These are phyloP conservation scores for Nycticryphes semicollaris DNA, from an alignment of 2,113 vertebrate species.

Conservation along the genomic window DNA sequence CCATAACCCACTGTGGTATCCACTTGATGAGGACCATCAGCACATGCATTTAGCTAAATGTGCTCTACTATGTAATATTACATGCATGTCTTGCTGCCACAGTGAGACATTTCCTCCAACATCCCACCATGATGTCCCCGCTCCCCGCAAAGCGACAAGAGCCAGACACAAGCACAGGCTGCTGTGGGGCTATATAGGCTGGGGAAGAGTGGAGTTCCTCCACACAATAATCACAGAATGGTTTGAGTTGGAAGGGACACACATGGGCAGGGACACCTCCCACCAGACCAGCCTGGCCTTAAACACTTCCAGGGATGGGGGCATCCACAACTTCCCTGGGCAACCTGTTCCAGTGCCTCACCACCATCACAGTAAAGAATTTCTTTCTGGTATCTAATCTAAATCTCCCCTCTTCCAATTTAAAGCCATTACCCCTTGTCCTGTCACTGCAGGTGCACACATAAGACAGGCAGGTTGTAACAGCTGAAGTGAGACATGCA, in stretches of 20 bases:
- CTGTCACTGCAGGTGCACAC: too few relatives aligned
- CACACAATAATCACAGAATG: background rate
- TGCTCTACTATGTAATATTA: background rate
- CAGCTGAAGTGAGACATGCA: background rate
- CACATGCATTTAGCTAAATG: background rate
- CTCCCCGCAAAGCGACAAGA: background rate
- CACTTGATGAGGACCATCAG: background rate
- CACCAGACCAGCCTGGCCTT: too few relatives aligned
- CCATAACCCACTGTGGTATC: fast-evolving
- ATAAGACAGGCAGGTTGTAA: background rate
- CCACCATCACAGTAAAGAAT: too few relatives aligned
- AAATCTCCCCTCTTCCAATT: too few relatives aligned
- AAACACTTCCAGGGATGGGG: too few relatives aligned
- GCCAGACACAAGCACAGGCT: background rate
- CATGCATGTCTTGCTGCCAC: background rate
- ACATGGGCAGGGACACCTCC: too few relatives aligned
- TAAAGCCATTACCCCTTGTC: too few relatives aligned
- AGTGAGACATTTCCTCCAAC: background rate
- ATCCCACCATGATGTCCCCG: background rate
- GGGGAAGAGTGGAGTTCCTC: background rate
- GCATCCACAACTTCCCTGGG: too few relatives aligned
- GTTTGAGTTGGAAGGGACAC: too few relatives aligned
- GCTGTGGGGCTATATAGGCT: background rate
- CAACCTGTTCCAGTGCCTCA: too few relatives aligned
- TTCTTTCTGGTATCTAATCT: too few relatives aligned